Evolutionary conservation across 2,888 invertebrate species (phyloP).

Genomic region (Acanthococcus lagerstroemiae): DNA sequence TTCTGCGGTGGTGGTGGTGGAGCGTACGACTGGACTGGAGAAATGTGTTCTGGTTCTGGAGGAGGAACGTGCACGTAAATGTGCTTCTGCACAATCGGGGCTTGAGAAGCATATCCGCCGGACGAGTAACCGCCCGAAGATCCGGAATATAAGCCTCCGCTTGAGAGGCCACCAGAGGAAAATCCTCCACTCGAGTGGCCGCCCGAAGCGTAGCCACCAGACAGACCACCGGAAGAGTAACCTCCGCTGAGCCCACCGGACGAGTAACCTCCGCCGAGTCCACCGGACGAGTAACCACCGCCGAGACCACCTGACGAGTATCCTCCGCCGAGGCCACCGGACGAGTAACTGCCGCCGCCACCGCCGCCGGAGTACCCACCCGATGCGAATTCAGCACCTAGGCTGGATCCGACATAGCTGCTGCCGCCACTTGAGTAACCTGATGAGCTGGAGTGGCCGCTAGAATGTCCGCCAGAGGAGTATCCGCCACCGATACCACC

Average conservation of each 20-base stretch:
- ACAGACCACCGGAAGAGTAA: constrained; percentile 33
- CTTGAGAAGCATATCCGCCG: constrained; percentile 43
- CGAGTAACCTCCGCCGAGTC: constrained; percentile 14
- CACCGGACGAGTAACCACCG: constrained; percentile 33
- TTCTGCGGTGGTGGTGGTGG: constrained; percentile 66
- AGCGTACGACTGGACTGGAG: constrained; percentile 49
- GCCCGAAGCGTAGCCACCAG: constrained; percentile 32
- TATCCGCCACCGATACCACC: constrained; percentile 33
- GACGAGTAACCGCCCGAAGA: constrained; percentile 40
- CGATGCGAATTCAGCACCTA: constrained; percentile 31
- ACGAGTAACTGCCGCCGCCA: constrained; percentile 32
- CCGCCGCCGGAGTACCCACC: constrained; percentile 33
- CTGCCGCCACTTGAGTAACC: constrained; percentile 33
- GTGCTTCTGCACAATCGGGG: constrained; percentile 67
- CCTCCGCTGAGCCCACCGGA: constrained; percentile 28
- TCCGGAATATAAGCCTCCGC: constrained; percentile 24
- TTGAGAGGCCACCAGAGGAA: constrained; percentile 18
- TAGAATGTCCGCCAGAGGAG: constrained; percentile 27
- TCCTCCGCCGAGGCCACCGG: constrained; percentile 34
- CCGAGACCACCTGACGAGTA: constrained; percentile 31
- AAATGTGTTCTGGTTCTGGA: constrained; percentile 64
- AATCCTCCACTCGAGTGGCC: constrained; percentile 30
- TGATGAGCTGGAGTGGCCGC: neutral
- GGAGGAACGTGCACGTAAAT: constrained; percentile 85
- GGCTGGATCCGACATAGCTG: constrained; percentile 32